phyloP scores from a whole-genome alignment of 2,888 invertebrate species.

The Acronicta alni region DNA sequence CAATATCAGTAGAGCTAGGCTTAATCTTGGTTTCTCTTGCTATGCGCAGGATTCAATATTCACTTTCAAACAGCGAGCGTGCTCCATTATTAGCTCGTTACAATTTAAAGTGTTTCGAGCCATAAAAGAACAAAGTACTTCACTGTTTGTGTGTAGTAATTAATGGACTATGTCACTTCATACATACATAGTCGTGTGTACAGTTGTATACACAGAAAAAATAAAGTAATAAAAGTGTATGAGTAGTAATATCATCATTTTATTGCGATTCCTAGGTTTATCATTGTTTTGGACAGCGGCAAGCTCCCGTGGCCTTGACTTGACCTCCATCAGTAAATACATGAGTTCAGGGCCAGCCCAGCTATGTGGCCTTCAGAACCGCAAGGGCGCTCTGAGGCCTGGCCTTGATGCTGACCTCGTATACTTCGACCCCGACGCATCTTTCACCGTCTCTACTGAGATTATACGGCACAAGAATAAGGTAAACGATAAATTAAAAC shows the following conservation, averaged over 20 bases:
- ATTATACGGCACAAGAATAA: constrained; percentile 92
- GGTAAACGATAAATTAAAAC: constrained; percentile 71
- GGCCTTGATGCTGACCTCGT: constrained; percentile 93
- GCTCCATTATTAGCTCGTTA: no score
- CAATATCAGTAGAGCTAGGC: no score
- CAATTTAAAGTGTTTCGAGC: no score
- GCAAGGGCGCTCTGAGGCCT: constrained; percentile 90
- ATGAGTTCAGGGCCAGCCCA: constrained; percentile 90
- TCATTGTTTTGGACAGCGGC: constrained; percentile 92
- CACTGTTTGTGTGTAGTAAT: no score
- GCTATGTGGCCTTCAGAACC: constrained; percentile 89
- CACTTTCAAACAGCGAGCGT: no score
- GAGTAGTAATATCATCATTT: neutral
- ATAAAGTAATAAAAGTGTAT: no score
- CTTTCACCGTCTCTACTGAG: constrained; percentile 88
- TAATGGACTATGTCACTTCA: no score
- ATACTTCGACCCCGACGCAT: constrained; percentile 91
- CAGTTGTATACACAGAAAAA: no score
- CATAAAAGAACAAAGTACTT: no score
- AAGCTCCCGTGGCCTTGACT: constrained; percentile 83
- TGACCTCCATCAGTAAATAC: constrained; percentile 89
- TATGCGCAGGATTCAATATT: no score
- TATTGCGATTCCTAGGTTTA: constrained; percentile 79
- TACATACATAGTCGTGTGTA: no score
- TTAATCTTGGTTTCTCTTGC: no score